Evolutionary conservation across 2,888 invertebrate genomes (phyloP), one percentile per base, ranked within the genome.

Genomic region (Agapostemon virescens): DNA sequence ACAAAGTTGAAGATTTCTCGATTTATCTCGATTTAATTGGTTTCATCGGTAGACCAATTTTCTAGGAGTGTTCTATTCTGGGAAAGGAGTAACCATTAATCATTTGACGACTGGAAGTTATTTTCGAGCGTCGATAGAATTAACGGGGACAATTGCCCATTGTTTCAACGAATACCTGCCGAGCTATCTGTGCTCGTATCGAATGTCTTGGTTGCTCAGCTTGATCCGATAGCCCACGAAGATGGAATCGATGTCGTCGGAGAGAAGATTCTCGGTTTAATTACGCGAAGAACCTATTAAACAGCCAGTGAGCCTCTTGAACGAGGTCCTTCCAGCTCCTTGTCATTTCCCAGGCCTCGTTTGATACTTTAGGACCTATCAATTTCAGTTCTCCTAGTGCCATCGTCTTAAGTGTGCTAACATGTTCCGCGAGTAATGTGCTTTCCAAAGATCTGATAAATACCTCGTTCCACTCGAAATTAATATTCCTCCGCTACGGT

Each of bases 201-300:
- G 58, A 58, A 52, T 38, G 52, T 49, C 49, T 36, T 36, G 23
- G 4, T 36, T 36, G 38, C 42, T 20, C 58, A 17, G 17, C 7
- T 68, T 64, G n/a, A 52, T 68, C 13, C 64, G 55, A 74, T 81
- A 68, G 55, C 40, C 30, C 6, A 20, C 20, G 55, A 5, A 33
- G 45, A 58, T 58, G 38, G 36, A 71, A 69, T 58, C 42, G 26
- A 64, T 1, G 26, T 26, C 20, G 20, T 26, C 33, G 36, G 45
- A 64, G 52, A 45, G 52, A 45, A 66, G 49, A 52, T 66, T 67
- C 38, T 2, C 40, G 36, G 61, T 55, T 69, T 69, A 75, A 69
- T 78, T 69, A 55, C 52, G 17, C 40, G 58, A 11, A 42, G 63
- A 63, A 49, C 9, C 66, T 36, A 58, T 74, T 64, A 64, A 52